phyloP scores from a whole-genome alignment of 1,140 invertebrate species.

The Drosophila micromelanica region DNA sequence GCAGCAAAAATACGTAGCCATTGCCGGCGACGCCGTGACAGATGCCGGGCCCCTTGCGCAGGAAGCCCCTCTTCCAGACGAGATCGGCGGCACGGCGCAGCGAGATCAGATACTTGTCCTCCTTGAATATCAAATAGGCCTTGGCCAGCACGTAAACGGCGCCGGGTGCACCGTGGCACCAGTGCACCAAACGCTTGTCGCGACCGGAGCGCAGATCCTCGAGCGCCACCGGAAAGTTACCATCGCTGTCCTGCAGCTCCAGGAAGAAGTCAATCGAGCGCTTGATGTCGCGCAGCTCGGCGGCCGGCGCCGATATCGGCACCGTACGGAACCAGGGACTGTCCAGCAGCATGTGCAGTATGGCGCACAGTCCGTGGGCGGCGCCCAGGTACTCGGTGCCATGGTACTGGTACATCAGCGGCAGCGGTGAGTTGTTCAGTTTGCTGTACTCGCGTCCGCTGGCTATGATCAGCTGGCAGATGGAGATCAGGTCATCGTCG shows the following conservation, averaged over 20 bases:
- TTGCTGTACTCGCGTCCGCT: conserved; percentile 89
- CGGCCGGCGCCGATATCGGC: conserved; percentile 85
- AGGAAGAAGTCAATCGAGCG: conserved; percentile 85
- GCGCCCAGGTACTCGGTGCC: conserved; percentile 94
- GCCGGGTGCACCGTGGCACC: conserved; percentile 95
- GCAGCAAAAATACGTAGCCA: conserved; percentile 92
- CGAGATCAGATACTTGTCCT: conserved; percentile 90
- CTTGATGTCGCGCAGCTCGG: conserved; percentile 86
- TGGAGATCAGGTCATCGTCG: conserved; percentile 86
- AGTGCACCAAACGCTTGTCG: conserved; percentile 90
- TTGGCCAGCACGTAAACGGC: conserved; percentile 92
- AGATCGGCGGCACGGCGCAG: conserved; percentile 89
- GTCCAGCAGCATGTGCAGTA: conserved; percentile 86
- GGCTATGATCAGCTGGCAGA: conserved; percentile 89
- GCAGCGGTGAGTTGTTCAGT: conserved; percentile 86
- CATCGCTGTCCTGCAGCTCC: conserved; percentile 88
- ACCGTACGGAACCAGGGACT: conserved; percentile 82
- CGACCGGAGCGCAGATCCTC: conserved; percentile 87
- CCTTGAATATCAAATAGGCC: conserved; percentile 90
- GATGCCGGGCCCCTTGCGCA: conserved; percentile 92
- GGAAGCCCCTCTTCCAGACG: conserved; percentile 91
- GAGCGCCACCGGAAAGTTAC: conserved; percentile 92
- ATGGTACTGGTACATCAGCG: conserved; percentile 94
- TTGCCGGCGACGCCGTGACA: conserved; percentile 95
- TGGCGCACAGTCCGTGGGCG: conserved; percentile 90